Base-by-base conservation (phyloP, 2,888 invertebrate species). In the Eudemis profundana region DNA sequence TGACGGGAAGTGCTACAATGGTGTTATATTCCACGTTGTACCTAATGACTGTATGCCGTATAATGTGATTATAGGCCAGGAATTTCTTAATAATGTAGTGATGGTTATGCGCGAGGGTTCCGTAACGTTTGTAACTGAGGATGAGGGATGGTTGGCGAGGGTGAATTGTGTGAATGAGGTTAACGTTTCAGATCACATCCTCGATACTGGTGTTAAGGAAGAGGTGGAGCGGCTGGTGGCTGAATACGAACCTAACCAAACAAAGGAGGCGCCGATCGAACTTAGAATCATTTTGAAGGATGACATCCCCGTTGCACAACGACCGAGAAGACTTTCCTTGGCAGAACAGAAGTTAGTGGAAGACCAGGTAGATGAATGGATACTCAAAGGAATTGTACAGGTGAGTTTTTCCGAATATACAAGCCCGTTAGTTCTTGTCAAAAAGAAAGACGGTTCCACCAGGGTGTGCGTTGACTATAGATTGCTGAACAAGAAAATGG, bases 91-190 rank as follows among this genome's bases (percentile, higher is more conserved):
- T 4, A 29, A 83, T 93, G 94, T 79, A 90, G 92, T 81, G 10
- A 50, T 93, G 93, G 74, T 92, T 93, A 63, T 95, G 42, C 40
- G 54, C 42, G 27, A 27, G 12, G 54, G 54, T 54, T 54, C 42
- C 15, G 54, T 54, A 4, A 15, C 4, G 12, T 23, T 54, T 5
- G n/a, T 54, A 15, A 7, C 40, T 12, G 54, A 54, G 15, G 42
- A 27, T 54, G 54, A 54, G 14, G 54, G 15, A 42, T 54, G 42
- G 40, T 27, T 54, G 42, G 15, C 21, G 4, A 19, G 23, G 3
- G 15, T 56, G 42, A 42, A 40, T 19, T 36, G 54, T 42, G 54
- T 56, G 42, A 40, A 17, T 44, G 42, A 42, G 27, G 15, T 40
- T 4, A 15, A 42, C n/a, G 8, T 56, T 56, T n/a, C 42, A 54